These are phyloP conservation scores for Phanerotoma sp. DNA, from an alignment of 2,888 invertebrate species.

Conservation along the genomic window DNA sequence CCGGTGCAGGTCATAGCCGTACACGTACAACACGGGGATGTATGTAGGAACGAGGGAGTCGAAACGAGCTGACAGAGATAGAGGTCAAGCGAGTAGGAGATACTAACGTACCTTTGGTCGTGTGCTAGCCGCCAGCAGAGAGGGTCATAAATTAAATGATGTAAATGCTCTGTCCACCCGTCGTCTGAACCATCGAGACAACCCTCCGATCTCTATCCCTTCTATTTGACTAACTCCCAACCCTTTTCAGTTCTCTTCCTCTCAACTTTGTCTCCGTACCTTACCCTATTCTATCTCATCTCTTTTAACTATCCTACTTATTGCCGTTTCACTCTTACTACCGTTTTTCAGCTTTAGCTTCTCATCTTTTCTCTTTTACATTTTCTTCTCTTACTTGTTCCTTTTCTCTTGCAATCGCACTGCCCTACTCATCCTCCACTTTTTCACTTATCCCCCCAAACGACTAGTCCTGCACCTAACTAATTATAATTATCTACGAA, in stretches of 20 bases:
- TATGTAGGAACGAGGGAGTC: background rate
- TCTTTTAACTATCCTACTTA: no score
- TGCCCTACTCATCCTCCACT: no score
- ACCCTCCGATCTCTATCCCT: constrained; percentile 31
- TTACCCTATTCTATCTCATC: no score
- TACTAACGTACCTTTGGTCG: constrained; percentile 30
- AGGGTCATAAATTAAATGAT: constrained; percentile 58
- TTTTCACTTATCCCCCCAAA: constrained; percentile 11
- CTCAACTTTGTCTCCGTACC: no score
- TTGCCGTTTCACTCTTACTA: no score
- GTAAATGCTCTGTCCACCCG: constrained; percentile 57
- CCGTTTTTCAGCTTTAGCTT: constrained; percentile 13
- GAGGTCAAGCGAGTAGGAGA: constrained; percentile 1
- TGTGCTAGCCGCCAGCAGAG: constrained; percentile 33
- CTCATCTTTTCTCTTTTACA: constrained; percentile 6
- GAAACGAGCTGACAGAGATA: background rate
- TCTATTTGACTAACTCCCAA: constrained; percentile 15
- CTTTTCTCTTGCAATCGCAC: no score
- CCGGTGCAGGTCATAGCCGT: constrained; percentile 23
- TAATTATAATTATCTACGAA: constrained; percentile 20
- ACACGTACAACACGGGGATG: constrained; percentile 15
- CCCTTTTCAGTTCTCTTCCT: constrained; percentile 15
- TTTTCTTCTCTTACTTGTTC: constrained; percentile 9
- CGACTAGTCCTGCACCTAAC: constrained; percentile 8
- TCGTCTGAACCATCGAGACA: constrained; percentile 44